Conservation (phyloP, 2,113 vertebrate genomes). For the Tauraco erythrolophus region DNA sequence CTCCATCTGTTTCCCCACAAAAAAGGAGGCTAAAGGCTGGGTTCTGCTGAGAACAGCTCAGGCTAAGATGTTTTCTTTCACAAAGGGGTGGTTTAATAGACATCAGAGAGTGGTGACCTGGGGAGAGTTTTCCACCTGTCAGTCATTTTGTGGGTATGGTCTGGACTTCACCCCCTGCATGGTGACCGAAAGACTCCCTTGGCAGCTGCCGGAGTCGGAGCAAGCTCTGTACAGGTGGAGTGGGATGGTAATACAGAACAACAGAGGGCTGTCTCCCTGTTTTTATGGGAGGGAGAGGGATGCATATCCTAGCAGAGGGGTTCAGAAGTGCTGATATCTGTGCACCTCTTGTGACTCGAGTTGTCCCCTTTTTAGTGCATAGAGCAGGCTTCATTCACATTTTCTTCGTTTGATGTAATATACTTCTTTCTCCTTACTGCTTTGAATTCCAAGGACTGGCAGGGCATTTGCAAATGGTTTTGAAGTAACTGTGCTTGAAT, state of each 20-base stretch:
- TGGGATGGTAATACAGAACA: neutral
- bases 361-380: neutral
- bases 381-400: neutral
- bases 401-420: neutral
- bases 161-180: neutral
- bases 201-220: neutral
- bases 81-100: neutral
- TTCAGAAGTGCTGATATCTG: neutral
- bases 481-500: neutral
- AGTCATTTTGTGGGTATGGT: neutral
- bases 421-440: neutral
- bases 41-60: neutral
- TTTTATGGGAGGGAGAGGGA: neutral
- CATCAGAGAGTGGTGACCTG: neutral
- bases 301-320: neutral
- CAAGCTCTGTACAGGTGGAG: neutral
- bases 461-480: neutral
- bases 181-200: neutral
- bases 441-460: neutral
- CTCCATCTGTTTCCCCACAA: neutral
- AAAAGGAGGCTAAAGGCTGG: neutral
- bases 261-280: neutral
- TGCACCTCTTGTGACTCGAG: neutral
- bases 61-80: neutral
- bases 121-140: neutral